phyloP scores from a whole-genome alignment of 1,140 invertebrate species.

The Pomacea maculata region DNA sequence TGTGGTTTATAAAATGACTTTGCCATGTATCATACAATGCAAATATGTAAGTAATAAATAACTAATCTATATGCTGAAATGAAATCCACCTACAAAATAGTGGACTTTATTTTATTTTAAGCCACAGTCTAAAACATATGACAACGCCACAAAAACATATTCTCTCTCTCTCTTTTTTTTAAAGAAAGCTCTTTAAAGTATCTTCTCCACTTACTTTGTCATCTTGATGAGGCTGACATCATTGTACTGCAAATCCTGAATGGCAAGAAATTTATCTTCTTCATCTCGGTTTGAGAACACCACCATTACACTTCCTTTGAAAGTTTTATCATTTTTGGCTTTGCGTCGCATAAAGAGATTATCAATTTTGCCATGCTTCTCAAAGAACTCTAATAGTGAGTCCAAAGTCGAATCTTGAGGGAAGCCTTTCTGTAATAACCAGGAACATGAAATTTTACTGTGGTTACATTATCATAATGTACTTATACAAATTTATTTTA shows the following conservation, averaged over 20 bases:
- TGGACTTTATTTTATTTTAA: no score
- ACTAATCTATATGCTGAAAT: no score
- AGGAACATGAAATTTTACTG: neutral
- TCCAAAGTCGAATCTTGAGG: conserved; percentile 76
- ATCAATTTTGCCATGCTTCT: conserved; percentile 76
- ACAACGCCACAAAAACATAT: no score
- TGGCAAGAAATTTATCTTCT: conserved; percentile 74
- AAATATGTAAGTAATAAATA: no score
- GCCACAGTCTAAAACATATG: no score
- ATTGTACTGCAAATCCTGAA: conserved; percentile 76
- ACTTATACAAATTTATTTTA: no score
- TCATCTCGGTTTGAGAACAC: conserved; percentile 81
- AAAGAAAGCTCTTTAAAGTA: conserved; percentile 23
- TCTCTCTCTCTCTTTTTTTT: no score
- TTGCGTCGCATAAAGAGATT: conserved; percentile 74
- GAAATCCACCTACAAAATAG: no score
- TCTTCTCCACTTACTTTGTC: conserved; percentile 73
- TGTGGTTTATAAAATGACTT: no score
- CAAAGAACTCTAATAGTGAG: conserved; percentile 79
- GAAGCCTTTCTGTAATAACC: conserved; percentile 80
- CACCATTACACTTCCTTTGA: conserved; percentile 87
- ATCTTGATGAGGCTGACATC: conserved; percentile 75
- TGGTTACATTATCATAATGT: neutral
- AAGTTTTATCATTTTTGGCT: conserved; percentile 43
- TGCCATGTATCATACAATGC: no score